A percentile compares a stretch with the other conserved stretches of the same genome.
phyloP scores from a whole-genome alignment of 2,888 invertebrate genomes.

The Temnothorax ravouxi region DNA sequence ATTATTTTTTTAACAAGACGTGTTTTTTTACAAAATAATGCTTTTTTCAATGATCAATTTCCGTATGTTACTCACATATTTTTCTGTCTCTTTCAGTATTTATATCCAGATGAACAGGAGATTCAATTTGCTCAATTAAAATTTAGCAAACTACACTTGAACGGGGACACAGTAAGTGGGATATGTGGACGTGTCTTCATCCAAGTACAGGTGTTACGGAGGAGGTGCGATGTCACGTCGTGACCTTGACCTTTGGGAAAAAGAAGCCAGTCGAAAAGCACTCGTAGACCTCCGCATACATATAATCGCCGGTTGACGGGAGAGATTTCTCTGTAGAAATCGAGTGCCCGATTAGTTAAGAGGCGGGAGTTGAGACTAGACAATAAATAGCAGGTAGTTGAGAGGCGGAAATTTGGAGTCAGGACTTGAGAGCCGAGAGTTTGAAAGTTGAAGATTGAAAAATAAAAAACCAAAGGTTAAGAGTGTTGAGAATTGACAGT shows the following conservation, averaged over 20 bases:
- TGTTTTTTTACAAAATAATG: neutral
- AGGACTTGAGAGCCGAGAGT: neutral
- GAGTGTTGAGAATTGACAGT: neutral
- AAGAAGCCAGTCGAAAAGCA: conserved; percentile 34
- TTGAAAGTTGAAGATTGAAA: conserved; percentile 22
- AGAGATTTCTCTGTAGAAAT: conserved; percentile 35
- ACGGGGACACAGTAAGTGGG: conserved; percentile 56
- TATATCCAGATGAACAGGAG: neutral
- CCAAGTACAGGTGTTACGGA: conserved; percentile 32
- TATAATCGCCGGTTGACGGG: conserved; percentile 46
- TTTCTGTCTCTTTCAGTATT: neutral
- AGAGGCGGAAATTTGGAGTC: conserved; percentile 2
- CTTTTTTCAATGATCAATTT: neutral
- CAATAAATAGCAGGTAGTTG: neutral
- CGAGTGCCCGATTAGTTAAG: conserved; percentile 1
- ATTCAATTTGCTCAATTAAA: neutral
- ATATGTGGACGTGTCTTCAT: conserved; percentile 38
- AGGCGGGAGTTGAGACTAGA: neutral
- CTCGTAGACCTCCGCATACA: conserved; percentile 35
- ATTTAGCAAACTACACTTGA: conserved; percentile 1
- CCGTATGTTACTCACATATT: neutral
- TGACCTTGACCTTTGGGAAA: conserved; percentile 65
- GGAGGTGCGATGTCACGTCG: conserved; percentile 50
- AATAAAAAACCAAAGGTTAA: conserved; percentile 14
- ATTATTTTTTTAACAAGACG: neutral